Conservation (phyloP, 2,113 vertebrate genomes). For the Forbesichthys agassizii region DNA sequence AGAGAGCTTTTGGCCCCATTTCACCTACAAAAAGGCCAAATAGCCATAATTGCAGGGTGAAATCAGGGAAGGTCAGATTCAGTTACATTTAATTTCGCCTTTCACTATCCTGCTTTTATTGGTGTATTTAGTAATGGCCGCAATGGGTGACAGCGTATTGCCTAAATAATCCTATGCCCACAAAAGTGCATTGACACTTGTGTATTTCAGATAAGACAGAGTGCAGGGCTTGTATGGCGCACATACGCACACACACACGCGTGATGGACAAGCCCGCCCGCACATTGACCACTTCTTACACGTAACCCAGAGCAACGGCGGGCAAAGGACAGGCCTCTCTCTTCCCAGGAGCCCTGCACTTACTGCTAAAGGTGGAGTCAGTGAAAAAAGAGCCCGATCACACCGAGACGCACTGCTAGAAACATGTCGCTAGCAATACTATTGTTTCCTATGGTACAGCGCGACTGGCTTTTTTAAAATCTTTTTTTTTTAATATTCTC, state of each 20-base stretch:
- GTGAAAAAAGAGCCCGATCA: too few species aligned
- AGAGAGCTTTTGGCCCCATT: constrained; percentile 16
- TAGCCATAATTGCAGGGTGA: constrained; percentile 28
- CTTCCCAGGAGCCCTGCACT: too few species aligned
- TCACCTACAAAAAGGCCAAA: constrained; percentile 8
- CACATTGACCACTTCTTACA: background rate
- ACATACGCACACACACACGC: constrained; percentile 1
- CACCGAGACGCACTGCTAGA: too few species aligned
- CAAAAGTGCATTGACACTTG: constrained; percentile 21
- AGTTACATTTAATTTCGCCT: constrained; percentile 53
- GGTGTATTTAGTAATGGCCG: constrained; percentile 13
- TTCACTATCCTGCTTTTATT: constrained; percentile 41
- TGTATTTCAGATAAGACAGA: background rate
- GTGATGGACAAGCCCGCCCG: background rate
- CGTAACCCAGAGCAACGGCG: background rate
- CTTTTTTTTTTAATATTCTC: too few species aligned
- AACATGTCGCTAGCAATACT: too few species aligned
- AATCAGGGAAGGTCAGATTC: constrained; percentile 21
- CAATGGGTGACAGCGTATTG: constrained; percentile 42
- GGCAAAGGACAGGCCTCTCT: too few species aligned
- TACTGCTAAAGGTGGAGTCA: too few species aligned
- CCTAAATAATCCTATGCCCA: constrained; percentile 45
- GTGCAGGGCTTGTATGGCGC: background rate
- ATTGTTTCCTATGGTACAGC: too few species aligned
- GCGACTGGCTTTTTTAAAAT: too few species aligned